phyloP scores from a whole-genome alignment of 1,140 invertebrate genomes.

The Littorina saxatilis region DNA sequence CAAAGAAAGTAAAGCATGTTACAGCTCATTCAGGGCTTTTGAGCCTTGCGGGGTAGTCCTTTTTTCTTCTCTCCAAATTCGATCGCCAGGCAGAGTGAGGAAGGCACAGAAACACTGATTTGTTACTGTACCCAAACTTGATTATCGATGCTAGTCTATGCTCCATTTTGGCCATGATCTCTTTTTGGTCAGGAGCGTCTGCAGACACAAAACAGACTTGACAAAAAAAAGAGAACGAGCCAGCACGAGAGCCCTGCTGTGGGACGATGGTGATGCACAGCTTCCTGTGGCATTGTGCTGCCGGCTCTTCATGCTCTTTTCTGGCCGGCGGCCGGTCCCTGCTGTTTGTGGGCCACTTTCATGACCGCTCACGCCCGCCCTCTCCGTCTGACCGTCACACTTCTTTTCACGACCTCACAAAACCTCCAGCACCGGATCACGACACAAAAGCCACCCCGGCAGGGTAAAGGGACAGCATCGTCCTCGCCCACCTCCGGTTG shows the following conservation, averaged over 20 bases:
- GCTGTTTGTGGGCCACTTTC: conserved; percentile 29
- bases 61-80: no score
- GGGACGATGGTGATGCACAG: conserved; percentile 7
- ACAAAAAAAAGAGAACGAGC: neutral
- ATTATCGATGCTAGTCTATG: no score
- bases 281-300: conserved; percentile 27
- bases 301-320: no score
- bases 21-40: no score
- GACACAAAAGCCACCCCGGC: conserved; percentile 24
- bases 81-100: no score
- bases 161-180: no score
- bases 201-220: no score
- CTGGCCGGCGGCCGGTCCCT: neutral
- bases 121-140: no score
- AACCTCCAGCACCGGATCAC: conserved; percentile 18
- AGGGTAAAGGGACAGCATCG: neutral
- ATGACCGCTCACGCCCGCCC: conserved; percentile 23
- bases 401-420: neutral
- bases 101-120: no score
- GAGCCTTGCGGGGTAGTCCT: no score
- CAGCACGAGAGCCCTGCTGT: neutral
- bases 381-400: neutral
- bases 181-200: no score
- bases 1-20: no score
- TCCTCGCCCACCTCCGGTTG: neutral